phyloP scores from a whole-genome alignment of 1,140 invertebrate genomes.

The Homalodisca vitripennis region DNA sequence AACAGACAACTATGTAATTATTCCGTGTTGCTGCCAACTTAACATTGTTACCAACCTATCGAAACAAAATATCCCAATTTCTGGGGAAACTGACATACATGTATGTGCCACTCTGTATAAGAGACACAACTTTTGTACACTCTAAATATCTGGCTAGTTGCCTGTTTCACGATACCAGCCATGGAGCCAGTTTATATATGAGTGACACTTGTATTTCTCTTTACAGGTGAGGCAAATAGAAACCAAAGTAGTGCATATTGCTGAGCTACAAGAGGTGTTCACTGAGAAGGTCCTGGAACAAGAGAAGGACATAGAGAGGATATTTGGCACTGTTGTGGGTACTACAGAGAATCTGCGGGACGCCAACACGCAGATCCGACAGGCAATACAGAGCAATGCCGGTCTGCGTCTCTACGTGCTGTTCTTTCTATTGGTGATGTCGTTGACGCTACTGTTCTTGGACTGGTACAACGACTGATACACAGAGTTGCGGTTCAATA shows the following conservation, averaged over 20 bases:
- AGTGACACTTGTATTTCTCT: too few relatives aligned
- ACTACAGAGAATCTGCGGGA: slow-evolving; percentile 94
- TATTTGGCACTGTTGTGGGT: slow-evolving; percentile 82
- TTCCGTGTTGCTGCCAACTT: too few relatives aligned
- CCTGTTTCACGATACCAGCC: too few relatives aligned
- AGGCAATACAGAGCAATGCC: slow-evolving; percentile 96
- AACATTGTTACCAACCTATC: too few relatives aligned
- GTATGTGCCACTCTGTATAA: too few relatives aligned
- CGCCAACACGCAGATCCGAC: slow-evolving; percentile 94
- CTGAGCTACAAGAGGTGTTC: slow-evolving; percentile 94
- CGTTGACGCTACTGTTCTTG: slow-evolving; percentile 92
- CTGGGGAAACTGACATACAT: too few relatives aligned
- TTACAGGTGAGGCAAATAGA: slow-evolving; percentile 85
- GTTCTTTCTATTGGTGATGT: slow-evolving; percentile 94
- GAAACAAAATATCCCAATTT: too few relatives aligned
- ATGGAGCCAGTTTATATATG: too few relatives aligned
- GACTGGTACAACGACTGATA: slow-evolving; percentile 93
- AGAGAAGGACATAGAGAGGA: slow-evolving; percentile 88
- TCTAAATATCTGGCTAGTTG: too few relatives aligned
- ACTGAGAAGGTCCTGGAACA: slow-evolving; percentile 97
- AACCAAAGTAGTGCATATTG: slow-evolving; percentile 92
- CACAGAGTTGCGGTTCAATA: too few relatives aligned
- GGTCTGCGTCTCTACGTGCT: slow-evolving; percentile 90
- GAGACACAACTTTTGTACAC: too few relatives aligned
- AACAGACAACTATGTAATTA: too few relatives aligned